Evolutionary conservation across 2,888 invertebrate genomes (phyloP).

Genomic region (Scaptomyza polygonia): DNA sequence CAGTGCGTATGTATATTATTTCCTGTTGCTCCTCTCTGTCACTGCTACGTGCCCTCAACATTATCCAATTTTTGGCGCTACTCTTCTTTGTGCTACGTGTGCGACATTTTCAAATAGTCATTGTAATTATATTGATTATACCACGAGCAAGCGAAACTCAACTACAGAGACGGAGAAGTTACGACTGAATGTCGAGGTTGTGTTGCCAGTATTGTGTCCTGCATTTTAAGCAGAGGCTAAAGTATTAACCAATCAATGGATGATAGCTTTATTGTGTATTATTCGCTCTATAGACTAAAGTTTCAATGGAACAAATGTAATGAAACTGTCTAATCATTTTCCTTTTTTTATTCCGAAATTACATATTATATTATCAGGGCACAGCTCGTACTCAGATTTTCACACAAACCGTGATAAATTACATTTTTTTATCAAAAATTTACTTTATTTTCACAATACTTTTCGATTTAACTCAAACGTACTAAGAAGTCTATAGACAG

Average conservation of each 20-base stretch:
- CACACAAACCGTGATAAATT: no score
- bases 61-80: slow-evolving; percentile 37
- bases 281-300: no score
- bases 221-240: slow-evolving; percentile 60
- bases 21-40: slow-evolving; percentile 50
- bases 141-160: neutral
- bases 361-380: no score
- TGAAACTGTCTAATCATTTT: neutral
- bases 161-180: slow-evolving; percentile 28
- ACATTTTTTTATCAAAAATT: no score
- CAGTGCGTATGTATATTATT: slow-evolving; percentile 78
- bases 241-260: neutral
- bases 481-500: slow-evolving; percentile 7
- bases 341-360: no score
- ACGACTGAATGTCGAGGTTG: slow-evolving; percentile 8
- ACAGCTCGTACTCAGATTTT: no score
- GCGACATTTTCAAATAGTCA: slow-evolving; percentile 73
- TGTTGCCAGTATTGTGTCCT: slow-evolving; percentile 50
- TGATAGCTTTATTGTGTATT: no score
- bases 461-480: slow-evolving; percentile 17
- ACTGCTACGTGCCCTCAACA: slow-evolving; percentile 61
- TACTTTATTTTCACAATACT: no score
- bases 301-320: slow-evolving; percentile 7
- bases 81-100: slow-evolving; percentile 58
- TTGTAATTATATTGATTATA: slow-evolving; percentile 77